These are phyloP conservation scores for Dendrophyllia cribrosa DNA, from an alignment of 64 coral and sea anemone species.

Conservation along the genomic window DNA sequence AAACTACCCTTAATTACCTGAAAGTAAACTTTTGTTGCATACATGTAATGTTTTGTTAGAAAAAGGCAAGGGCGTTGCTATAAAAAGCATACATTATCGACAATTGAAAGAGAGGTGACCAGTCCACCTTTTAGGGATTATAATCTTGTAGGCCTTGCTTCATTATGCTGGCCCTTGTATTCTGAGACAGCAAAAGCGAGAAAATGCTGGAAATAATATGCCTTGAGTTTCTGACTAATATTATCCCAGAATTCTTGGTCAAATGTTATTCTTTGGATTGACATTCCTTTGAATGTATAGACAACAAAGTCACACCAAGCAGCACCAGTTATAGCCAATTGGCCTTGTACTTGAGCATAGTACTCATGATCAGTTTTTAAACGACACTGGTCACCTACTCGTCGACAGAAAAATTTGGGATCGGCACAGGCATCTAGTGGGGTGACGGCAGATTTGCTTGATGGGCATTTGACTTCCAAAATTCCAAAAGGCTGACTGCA, in stretches of 20 bases:
- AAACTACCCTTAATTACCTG: no score
- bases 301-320: conserved; percentile 22
- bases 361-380: conserved; percentile 5
- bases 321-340: conserved; percentile 26
- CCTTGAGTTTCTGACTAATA: neutral
- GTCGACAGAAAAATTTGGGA: neutral
- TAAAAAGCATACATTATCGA: no score
- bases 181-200: conserved; percentile 20
- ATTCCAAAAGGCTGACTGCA: no score
- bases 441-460: no score
- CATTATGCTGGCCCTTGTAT: neutral
- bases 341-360: conserved; percentile 31
- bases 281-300: neutral
- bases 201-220: conserved; percentile 29
- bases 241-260: conserved; percentile 2
- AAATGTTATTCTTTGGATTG: conserved; percentile 21
- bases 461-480: no score
- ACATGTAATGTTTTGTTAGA: no score
- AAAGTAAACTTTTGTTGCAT: no score
- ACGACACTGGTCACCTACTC: neutral
- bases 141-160: neutral
- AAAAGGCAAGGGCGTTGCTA: no score
- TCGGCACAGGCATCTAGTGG: no score
- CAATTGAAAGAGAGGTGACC: neutral
- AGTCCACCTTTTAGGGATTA: neutral